Base-by-base conservation (phyloP, 1,140 invertebrate species). In the Macrostomum lignano region DNA sequence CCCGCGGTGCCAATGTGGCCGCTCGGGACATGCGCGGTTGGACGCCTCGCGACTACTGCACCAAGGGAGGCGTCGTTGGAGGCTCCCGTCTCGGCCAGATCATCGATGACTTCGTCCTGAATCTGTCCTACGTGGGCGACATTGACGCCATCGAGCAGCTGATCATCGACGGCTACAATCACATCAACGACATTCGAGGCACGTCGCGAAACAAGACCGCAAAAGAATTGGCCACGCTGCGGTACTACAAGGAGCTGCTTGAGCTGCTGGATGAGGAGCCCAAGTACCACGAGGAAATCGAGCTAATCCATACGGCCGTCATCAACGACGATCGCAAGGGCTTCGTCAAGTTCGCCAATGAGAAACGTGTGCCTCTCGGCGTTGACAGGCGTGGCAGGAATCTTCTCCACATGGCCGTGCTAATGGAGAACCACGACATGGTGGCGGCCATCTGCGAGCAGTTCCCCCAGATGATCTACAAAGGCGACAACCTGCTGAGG, bases 21-120 rank as follows among this genome's bases (percentile, higher is more conserved):
- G 15, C 41, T 9, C 35, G 42, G 17, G 42, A 44, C 31, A 24
- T 33, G 17, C 38, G 43, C n/a, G 42, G 42, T 23, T 28, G 23
- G 11, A 44, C 42, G 15, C 38, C 42, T 25, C 30, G 42, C 14
- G 42, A 44, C 31, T 44, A 44, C 28, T 23, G 7, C 17, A n/a
- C n/a, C n/a, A n/a, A n/a, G n/a, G n/a, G n/a, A n/a, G n/a, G n/a
- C n/a, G n/a, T n/a, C n/a, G n/a, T 17, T 24, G 11, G 21, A 10
- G 11, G 22, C n/a, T 17, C 34, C n/a, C 21, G 10, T 11, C 15
- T 40, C 5, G 13, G 25, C 11, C 36, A 40, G 19, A 13, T 41
- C 3, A 37, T 41, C 2, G 40, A 41, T 17, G 35, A 41, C 22
- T 25, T 34, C 23, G 37, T 42, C 7, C 21, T 42, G 24, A 36